These are phyloP conservation scores for Drosophila rellima DNA, from an alignment of 2,888 invertebrate species.

Conservation along the genomic window DNA sequence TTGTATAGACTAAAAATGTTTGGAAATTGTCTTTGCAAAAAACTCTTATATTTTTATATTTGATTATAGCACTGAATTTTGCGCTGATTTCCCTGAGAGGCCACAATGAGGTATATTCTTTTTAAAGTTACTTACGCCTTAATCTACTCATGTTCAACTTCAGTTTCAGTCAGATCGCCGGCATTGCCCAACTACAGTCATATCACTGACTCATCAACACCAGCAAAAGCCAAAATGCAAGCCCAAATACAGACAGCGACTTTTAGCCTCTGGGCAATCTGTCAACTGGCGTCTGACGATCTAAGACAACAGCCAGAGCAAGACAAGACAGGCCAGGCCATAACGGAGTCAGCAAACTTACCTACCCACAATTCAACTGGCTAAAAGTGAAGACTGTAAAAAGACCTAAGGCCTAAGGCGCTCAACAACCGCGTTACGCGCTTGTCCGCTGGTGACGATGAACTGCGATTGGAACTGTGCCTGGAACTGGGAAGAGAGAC, in stretches of 20 bases:
- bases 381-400: conserved; percentile 42
- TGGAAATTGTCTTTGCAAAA: no score
- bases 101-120: neutral
- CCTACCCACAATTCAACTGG: conserved; percentile 50
- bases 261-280: conserved; percentile 77
- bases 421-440: conserved; percentile 77
- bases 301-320: conserved; percentile 61
- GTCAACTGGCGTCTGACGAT: conserved; percentile 77
- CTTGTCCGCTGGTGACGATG: conserved; percentile 73
- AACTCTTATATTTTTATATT: no score
- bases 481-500: conserved; percentile 19
- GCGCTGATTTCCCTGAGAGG: neutral
- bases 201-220: conserved; percentile 72
- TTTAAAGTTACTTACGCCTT: neutral
- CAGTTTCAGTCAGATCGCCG: neutral
- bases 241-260: conserved; percentile 59
- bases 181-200: conserved; percentile 30
- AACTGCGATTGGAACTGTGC: conserved; percentile 52
- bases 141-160: neutral
- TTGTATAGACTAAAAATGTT: no score
- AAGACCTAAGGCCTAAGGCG: conserved; percentile 62
- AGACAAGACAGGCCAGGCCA: conserved; percentile 12
- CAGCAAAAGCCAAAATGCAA: conserved; percentile 44
- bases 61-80: no score
- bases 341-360: conserved; percentile 12